Evolutionary conservation across 2,113 vertebrate genomes (phyloP), one percentile per base, ranked within the genome.

Genomic region (Coryphaenoides rupestris): DNA sequence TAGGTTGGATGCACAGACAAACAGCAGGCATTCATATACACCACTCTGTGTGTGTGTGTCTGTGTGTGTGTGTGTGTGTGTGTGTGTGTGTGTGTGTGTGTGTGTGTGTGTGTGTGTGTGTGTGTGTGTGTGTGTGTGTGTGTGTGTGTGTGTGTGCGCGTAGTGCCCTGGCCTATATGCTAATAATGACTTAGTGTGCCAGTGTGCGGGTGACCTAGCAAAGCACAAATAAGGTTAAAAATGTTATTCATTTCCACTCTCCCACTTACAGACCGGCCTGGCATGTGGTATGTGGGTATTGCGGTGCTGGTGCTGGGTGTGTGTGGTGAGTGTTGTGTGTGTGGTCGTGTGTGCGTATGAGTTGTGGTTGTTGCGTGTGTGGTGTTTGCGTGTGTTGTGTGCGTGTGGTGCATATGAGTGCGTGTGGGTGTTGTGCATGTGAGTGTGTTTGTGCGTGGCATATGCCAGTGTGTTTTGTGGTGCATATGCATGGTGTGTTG

Each of bases 211-310:
- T 75, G 77, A 83, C 77, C 73, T 17, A 50, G 70, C 63, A 68
- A 65, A 49, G 71, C 57, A 65, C 58, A 76, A 72, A 76, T 56
- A 62, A 49, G 21, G 67, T 67, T 72, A n/a, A 58, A 76, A 81
- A 65, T 68, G 52, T 65, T 68, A 78, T 79, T 74, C 67, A 73
- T 75, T 81, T 77, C 62, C 61, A 63, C n/a, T 59, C 17, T 64
- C 60, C 50, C 61, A 60, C 21, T 69, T 33, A n/a, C 28, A 33
- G 28, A n/a, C n/a, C 10, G 28, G 28, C 28, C 66, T 66, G 62
- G 54, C 66, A 74, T 78, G 80, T 67, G 69, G 4, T 49, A 12
- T 12, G 47, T 49, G 47, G 47, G 5, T 3, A 49, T 15, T 22
- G 74, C 26, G 16, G 59, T 69, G 55, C 60, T 58, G 60, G 28